Conservation (phyloP, 2,888 invertebrate genomes). For the Lycocerus yunnanus region DNA sequence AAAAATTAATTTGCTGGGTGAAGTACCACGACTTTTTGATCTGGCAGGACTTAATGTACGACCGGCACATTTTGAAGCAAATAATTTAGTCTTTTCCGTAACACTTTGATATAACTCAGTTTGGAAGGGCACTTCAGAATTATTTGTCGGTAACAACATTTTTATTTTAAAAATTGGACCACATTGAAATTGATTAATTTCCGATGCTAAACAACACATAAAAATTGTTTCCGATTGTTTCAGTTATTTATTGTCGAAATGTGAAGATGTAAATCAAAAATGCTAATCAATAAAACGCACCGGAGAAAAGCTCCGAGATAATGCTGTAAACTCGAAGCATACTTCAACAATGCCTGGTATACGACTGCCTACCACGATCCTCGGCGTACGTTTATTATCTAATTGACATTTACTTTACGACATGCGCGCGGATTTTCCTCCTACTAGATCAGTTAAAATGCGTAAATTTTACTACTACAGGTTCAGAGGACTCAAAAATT, state of each 20-base stretch:
- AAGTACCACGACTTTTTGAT: slow-evolving; percentile 39
- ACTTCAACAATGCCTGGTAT: slow-evolving; percentile 4
- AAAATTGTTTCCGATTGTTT: background rate
- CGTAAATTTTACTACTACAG: slow-evolving; percentile 7
- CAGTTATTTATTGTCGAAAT: background rate
- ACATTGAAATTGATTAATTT: background rate
- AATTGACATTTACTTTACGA: slow-evolving; percentile 33
- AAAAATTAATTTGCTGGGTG: slow-evolving; percentile 47
- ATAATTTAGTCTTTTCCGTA: slow-evolving; percentile 49
- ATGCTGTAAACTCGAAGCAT: background rate
- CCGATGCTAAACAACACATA: background rate
- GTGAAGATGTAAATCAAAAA: background rate
- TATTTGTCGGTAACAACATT: slow-evolving; percentile 50
- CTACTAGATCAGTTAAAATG: slow-evolving; percentile 13
- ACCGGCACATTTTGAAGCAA: slow-evolving; percentile 46
- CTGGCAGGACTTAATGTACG: slow-evolving; percentile 39
- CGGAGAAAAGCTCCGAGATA: slow-evolving; percentile 6
- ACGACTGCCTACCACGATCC: slow-evolving; percentile 19
- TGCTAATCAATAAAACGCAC: slow-evolving; percentile 5
- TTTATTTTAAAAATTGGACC: slow-evolving; percentile 9
- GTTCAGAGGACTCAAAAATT: slow-evolving; percentile 3
- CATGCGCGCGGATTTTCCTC: slow-evolving; percentile 27
- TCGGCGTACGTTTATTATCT: slow-evolving; percentile 30
- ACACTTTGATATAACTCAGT: slow-evolving; percentile 48
- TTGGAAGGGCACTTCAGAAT: slow-evolving; percentile 47